Evolutionary conservation across 2,888 invertebrate genomes (phyloP).

Genomic region (Drosophila kanekoi): DNA sequence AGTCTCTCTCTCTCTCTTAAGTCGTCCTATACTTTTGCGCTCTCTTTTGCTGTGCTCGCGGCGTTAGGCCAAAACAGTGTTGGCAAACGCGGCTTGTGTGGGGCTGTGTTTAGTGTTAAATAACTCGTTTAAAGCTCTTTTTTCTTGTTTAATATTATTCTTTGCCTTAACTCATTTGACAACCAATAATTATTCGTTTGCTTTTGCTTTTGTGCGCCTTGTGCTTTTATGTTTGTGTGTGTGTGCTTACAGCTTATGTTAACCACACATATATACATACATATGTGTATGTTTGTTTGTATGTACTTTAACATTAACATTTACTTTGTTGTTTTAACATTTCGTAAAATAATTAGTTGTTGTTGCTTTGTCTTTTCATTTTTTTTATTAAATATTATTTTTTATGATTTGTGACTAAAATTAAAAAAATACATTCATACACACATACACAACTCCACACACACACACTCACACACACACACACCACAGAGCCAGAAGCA

Average conservation of each 20-base stretch:
- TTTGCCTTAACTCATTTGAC: too few species aligned
- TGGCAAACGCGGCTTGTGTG: conserved; percentile 11
- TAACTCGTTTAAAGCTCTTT: conserved; percentile 1
- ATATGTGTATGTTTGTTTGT: conserved; percentile 1
- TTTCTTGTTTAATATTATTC: too few species aligned
- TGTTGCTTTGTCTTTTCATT: conserved; percentile 22
- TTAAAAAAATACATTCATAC: conserved; percentile 18
- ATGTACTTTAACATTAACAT: not conserved
- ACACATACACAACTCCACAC: conserved; percentile 1
- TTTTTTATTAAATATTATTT: conserved; percentile 5
- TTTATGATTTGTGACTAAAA: conserved; percentile 51
- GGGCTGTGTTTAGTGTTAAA: conserved; percentile 2
- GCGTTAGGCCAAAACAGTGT: conserved; percentile 8
- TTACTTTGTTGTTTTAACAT: conserved; percentile 1
- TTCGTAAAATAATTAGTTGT: conserved; percentile 6
- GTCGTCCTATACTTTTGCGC: not conserved
- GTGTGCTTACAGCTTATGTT: not conserved
- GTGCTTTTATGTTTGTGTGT: not conserved
- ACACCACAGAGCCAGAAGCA: conserved; percentile 51
- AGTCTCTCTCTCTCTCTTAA: too few species aligned
- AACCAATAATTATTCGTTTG: too few species aligned
- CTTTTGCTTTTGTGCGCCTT: not conserved
- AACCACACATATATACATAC: not conserved
- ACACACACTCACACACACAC: conserved; percentile 4
- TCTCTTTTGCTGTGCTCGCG: conserved; percentile 1